These are phyloP conservation scores for Nothobranchius furzeri DNA, from an alignment of 2,113 vertebrate species.

Conservation along the genomic window DNA sequence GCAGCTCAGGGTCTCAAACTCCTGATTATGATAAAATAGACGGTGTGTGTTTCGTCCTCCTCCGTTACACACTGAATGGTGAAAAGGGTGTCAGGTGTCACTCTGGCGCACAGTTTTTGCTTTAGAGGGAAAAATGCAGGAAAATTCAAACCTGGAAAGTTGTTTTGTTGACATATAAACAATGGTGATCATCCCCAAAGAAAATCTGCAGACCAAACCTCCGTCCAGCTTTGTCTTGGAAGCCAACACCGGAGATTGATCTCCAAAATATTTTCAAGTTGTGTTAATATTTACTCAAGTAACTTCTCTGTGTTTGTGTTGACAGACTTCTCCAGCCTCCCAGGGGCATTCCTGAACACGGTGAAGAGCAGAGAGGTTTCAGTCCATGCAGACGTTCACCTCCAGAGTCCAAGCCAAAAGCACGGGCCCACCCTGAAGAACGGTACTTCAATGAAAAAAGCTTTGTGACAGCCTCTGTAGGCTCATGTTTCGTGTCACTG, in stretches of 20 bases:
- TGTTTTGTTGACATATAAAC: no score
- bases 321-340: slow-evolving; percentile 78
- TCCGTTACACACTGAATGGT: not conserved
- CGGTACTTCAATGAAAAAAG: slow-evolving; percentile 62
- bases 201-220: no score
- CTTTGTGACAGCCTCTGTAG: slow-evolving; percentile 9
- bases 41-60: slow-evolving; percentile 70
- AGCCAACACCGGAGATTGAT: no score
- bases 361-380: slow-evolving; percentile 82
- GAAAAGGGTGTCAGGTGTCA: no score
- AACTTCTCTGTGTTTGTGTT: slow-evolving; percentile 13
- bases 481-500: no score
- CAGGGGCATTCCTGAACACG: slow-evolving; percentile 81
- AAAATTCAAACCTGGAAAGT: no score
- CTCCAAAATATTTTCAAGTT: no score
- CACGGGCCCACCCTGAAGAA: slow-evolving; percentile 65
- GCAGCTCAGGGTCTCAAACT: slow-evolving; percentile 91
- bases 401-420: slow-evolving; percentile 78
- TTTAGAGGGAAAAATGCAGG: no score
- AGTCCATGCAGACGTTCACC: slow-evolving; percentile 79
- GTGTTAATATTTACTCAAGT: slow-evolving; percentile 28
- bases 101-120: no score
- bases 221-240: no score
- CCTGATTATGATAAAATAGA: slow-evolving; percentile 88
- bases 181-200: no score